Evolutionary conservation across 2,797 vertebrate species (phyloP).

Genomic region (Anableps anableps): DNA sequence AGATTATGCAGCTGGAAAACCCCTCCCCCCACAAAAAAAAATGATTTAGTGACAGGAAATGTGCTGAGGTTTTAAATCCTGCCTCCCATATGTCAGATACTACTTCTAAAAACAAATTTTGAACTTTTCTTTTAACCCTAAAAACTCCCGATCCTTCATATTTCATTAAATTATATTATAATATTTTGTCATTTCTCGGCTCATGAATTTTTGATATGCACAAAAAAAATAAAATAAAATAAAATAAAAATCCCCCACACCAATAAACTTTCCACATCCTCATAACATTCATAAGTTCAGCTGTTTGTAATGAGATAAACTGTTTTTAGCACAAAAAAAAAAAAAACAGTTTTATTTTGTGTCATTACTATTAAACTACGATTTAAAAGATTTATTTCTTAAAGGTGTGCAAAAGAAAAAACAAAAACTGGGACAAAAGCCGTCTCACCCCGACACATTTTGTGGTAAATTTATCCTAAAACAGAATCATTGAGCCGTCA

Average conservation of each 20-base stretch:
- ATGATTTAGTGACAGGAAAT: slow-evolving; percentile 24
- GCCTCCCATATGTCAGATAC: neutral
- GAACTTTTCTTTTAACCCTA: slow-evolving; percentile 13
- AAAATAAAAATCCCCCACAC: neutral
- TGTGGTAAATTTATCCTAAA: slow-evolving; percentile 13
- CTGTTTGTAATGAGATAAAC: neutral
- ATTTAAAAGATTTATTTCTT: slow-evolving; percentile 36
- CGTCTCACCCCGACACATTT: neutral
- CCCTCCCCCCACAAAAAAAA: neutral
- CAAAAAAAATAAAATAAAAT: slow-evolving; percentile 5
- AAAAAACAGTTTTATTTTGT: slow-evolving; percentile 16
- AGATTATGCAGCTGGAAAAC: too few species aligned
- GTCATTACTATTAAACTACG: neutral
- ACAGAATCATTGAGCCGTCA: slow-evolving; percentile 18
- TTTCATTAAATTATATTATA: neutral
- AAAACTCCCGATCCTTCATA: slow-evolving; percentile 20
- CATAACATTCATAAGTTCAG: neutral
- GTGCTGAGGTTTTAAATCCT: slow-evolving; percentile 36
- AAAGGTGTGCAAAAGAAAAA: slow-evolving; percentile 9
- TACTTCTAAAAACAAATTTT: slow-evolving; percentile 36
- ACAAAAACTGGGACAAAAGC: neutral
- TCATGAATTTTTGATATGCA: slow-evolving; percentile 19
- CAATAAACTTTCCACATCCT: neutral
- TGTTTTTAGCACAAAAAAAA: neutral
- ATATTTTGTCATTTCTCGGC: neutral